These are phyloP conservation scores for Camptogramma bilineatum DNA, from an alignment of 2,888 invertebrate species.

Conservation along the genomic window DNA sequence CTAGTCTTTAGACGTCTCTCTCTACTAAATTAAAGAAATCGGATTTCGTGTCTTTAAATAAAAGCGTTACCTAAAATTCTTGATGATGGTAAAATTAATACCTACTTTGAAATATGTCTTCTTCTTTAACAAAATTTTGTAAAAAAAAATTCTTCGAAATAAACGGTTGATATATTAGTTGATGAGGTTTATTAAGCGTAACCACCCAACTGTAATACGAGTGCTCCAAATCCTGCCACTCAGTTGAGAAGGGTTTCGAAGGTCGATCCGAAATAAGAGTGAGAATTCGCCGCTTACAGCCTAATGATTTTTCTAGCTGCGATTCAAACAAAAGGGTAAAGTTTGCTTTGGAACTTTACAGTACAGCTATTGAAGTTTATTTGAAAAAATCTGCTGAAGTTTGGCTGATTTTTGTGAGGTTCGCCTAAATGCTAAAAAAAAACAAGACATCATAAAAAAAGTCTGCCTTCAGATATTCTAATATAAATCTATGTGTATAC, in stretches of 20 bases:
- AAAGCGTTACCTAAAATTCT: no score
- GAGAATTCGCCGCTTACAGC: conserved; percentile 13
- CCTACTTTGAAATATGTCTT: no score
- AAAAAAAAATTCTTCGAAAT: background rate
- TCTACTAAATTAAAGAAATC: no score
- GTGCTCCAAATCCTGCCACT: conserved; percentile 34
- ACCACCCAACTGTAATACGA: conserved; percentile 23
- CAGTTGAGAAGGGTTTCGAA: conserved; percentile 38
- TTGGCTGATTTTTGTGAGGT: background rate
- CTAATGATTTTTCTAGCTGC: conserved; percentile 15
- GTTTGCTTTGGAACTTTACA: conserved; percentile 12
- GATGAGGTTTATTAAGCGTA: conserved; percentile 23
- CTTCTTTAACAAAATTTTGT: no score
- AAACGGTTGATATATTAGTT: conserved; percentile 13
- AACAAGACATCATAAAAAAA: background rate
- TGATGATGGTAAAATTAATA: no score
- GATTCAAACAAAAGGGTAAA: conserved; percentile 25
- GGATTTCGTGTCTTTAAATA: no score
- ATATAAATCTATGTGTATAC: conserved; percentile 1
- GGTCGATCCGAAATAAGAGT: conserved; percentile 18
- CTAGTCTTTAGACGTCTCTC: background rate
- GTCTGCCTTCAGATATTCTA: background rate
- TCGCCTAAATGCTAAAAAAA: background rate
- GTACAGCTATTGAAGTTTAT: background rate
- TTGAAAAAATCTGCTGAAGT: background rate